Base-by-base conservation (phyloP, 2,113 vertebrate species). In the Ptychochromis oligacanthus region DNA sequence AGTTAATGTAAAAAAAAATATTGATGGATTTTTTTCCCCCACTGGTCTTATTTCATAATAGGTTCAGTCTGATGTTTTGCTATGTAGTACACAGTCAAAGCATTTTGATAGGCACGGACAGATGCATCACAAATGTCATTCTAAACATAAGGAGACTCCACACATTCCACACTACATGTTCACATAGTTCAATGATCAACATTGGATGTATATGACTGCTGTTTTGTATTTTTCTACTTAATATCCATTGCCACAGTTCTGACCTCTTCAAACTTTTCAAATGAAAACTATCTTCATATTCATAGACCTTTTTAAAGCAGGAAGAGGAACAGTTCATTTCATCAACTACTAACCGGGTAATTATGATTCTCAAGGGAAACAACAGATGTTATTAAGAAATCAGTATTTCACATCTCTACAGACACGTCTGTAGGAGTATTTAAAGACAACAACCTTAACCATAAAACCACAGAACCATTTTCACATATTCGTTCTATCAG, bases 71-170 rank as follows among this genome's bases (percentile, higher is more conserved):
- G 28, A 31, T 31, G 28, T 31, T 31, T 31, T 31, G 28, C 28
- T 31, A 31, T 31, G 28, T 31, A 31, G 4, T 31, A 31, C 28
- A 43, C 10, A 43, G 40, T 12, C 40, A 13, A 3, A 13, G 28
- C 28, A 6, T 43, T 24, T 43, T 24, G 14, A 43, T 17, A 43
- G n/a, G 38, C 13, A 22, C 38, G 43, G 43, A 65, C 17, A n/a
- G 36, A 65, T 3, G 0, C n/a, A 15, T n/a, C 0, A 2, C 7
- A 65, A 65, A 38, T 40, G 3, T 40, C 9, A 8, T 11, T 40
- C 10, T 12, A 43, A 10, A 43, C 40, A 43, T 43, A 12, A 43
- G 4, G 4, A 12, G 11, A 43, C 40, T 43, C 12, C 12, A 43
- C 12, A 43, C 10, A 43, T 12, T 43, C 40, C 40, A 11, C 40